phyloP scores from a whole-genome alignment of 2,113 vertebrate species.

The Pontoporia blainvillei region DNA sequence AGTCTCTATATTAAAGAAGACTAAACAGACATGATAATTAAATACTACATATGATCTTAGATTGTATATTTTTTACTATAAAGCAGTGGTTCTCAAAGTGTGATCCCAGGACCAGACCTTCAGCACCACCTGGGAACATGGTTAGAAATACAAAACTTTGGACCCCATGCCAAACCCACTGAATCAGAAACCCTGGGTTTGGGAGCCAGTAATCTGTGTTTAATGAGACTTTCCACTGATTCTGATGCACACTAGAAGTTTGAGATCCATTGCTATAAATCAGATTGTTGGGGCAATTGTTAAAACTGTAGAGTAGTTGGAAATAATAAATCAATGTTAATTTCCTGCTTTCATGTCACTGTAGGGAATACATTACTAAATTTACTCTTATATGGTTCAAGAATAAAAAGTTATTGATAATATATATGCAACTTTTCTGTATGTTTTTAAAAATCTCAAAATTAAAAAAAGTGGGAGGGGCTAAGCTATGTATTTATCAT shows the following conservation, averaged over 20 bases:
- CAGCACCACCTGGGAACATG: not conserved
- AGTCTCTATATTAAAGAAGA: not conserved
- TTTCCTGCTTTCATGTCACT: not conserved
- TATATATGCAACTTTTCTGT: not conserved
- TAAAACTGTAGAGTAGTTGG: not conserved
- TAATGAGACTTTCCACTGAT: not conserved
- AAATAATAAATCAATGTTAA: not conserved
- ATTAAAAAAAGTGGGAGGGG: not conserved
- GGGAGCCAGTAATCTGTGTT: not conserved
- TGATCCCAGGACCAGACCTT: not conserved
- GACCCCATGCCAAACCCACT: not conserved
- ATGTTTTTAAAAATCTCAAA: not conserved
- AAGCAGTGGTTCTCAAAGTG: not conserved
- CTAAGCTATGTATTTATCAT: not conserved
- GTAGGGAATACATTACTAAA: not conserved
- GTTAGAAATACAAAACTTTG: not conserved
- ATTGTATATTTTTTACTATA: not conserved
- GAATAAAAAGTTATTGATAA: not conserved
- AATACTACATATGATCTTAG: not conserved
- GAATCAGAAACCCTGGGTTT: not conserved
- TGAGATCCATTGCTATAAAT: not conserved
- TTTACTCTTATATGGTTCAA: constrained; percentile 2
- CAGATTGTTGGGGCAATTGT: not conserved
- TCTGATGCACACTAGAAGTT: not conserved
- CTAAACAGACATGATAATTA: not conserved